Conservation (phyloP, 1,140 invertebrate species). For the Drosophila micromelanica region DNA sequence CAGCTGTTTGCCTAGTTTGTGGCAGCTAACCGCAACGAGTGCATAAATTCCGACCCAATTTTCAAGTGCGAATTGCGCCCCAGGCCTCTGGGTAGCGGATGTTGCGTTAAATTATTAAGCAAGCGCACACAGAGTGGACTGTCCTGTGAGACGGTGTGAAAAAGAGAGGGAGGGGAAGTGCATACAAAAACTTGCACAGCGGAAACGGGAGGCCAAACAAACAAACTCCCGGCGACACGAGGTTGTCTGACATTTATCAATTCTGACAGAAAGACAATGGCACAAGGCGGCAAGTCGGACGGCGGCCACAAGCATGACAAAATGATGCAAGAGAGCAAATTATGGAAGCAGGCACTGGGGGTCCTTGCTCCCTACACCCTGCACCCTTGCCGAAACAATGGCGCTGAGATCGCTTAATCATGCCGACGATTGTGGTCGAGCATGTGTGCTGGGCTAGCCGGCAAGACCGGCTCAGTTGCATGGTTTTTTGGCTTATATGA, state of each 20-base stretch:
- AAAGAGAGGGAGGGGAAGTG: constrained; percentile 24
- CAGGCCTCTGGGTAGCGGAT: constrained; percentile 49
- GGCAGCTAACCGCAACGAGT: constrained; percentile 68
- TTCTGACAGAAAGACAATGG: constrained; percentile 76
- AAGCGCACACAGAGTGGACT: constrained; percentile 3
- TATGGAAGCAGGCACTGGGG: constrained; percentile 33
- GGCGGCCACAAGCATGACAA: constrained; percentile 69
- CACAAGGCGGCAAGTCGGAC: constrained; percentile 30
- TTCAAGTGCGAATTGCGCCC: constrained; percentile 74
- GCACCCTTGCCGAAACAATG: constrained; percentile 64
- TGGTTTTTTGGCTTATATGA: constrained; percentile 42
- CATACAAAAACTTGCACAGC: constrained; percentile 64
- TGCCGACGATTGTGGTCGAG: constrained; percentile 69
- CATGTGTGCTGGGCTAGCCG: constrained; percentile 52
- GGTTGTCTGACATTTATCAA: constrained; percentile 76
- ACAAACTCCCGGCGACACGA: constrained; percentile 56
- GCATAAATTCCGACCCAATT: constrained; percentile 82
- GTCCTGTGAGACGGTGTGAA: neutral
- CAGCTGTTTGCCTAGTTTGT: constrained; percentile 59
- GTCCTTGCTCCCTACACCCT: neutral
- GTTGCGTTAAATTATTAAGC: constrained; percentile 75
- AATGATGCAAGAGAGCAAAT: constrained; percentile 73
- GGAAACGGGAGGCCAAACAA: constrained; percentile 53
- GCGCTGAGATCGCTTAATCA: constrained; percentile 82
- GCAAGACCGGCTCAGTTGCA: constrained; percentile 7